These are phyloP conservation scores for Aphaenogaster ashmeadi DNA, from an alignment of 1,140 invertebrate genomes.

Conservation along the genomic window DNA sequence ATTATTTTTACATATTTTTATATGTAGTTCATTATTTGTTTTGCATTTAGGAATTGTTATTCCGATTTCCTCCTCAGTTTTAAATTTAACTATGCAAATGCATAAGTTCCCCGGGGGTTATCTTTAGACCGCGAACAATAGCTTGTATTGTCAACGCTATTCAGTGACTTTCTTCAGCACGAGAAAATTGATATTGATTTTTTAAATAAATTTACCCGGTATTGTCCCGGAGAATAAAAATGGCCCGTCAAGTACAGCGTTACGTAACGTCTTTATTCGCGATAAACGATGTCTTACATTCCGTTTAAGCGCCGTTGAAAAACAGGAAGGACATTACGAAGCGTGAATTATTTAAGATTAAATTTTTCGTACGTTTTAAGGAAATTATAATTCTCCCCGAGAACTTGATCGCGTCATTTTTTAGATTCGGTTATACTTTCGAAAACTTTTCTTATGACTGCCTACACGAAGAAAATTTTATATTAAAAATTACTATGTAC, in stretches of 20 bases:
- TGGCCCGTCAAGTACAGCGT: neutral
- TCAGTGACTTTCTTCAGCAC: neutral
- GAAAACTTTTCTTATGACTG: neutral
- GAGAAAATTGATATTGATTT: slow-evolving; percentile 13
- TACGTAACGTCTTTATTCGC: neutral
- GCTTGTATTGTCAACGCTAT: neutral
- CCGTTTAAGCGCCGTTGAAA: neutral
- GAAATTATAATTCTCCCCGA: neutral
- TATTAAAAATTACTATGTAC: too few species aligned
- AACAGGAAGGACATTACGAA: neutral
- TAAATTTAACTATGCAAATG: neutral
- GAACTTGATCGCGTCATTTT: neutral
- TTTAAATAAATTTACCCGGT: neutral
- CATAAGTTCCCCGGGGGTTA: neutral
- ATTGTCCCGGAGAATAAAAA: neutral
- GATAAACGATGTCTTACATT: neutral
- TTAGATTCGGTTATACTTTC: neutral
- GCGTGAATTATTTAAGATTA: neutral
- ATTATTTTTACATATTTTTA: neutral
- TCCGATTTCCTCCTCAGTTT: neutral
- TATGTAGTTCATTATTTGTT: neutral
- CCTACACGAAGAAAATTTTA: too few species aligned
- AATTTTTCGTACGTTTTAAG: neutral
- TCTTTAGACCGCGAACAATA: neutral
- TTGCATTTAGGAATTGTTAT: neutral